Conservation (phyloP, 2,113 vertebrate genomes). For the Rafetus swinhoei region DNA sequence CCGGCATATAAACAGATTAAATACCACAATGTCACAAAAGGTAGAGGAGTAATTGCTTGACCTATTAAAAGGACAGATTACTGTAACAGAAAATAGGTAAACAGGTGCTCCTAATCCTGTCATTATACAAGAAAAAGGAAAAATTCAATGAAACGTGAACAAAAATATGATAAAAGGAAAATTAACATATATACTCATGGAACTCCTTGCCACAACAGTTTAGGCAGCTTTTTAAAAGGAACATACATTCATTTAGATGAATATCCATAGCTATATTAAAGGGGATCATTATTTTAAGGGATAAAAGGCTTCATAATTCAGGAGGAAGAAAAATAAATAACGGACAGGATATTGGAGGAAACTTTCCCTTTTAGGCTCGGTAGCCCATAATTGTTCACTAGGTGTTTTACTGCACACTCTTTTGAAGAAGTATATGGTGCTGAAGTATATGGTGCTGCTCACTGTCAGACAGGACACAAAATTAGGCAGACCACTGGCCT, state of each 20-base stretch:
- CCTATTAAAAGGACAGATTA: constrained; percentile 40
- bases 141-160: background rate
- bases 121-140: background rate
- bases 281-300: background rate
- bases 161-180: background rate
- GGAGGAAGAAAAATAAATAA: background rate
- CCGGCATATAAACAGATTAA: background rate
- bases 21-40: background rate
- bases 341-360: background rate
- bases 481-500: constrained; percentile 1
- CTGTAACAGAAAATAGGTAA: constrained; percentile 38
- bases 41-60: background rate
- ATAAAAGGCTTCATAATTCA: background rate
- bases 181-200: background rate
- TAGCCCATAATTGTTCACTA: background rate
- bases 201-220: background rate
- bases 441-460: background rate
- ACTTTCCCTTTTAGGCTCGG: background rate
- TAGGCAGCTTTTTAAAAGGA: background rate
- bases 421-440: constrained; percentile 9
- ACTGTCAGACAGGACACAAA: background rate
- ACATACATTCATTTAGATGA: background rate
- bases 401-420: constrained; percentile 20
- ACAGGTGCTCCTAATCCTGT: background rate
- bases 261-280: background rate